A percentile compares a stretch with the other conserved stretches of the same genome.
These are phyloP conservation scores for Oenanthe oenanthe DNA, from an alignment of 2,113 vertebrate species.

Conservation along the genomic window DNA sequence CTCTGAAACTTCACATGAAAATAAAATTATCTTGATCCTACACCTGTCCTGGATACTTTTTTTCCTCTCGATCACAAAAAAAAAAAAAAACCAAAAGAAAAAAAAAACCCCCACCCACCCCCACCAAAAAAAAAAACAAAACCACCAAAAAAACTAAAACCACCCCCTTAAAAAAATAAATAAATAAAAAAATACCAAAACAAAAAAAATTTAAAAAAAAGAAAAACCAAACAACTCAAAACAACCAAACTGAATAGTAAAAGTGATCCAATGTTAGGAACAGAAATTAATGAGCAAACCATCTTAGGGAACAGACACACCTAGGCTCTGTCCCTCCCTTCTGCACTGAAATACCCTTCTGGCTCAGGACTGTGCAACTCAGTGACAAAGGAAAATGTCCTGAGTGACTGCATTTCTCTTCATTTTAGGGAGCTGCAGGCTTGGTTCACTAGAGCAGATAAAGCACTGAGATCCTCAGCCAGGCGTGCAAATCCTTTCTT, in stretches of 20 bases:
- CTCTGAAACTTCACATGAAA: not conserved
- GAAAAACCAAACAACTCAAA: too few species aligned
- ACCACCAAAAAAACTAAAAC: too few species aligned
- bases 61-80: not conserved
- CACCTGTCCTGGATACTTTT: not conserved
- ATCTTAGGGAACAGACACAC: not conserved
- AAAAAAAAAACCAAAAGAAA: too few species aligned
- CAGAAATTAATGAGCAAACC: not conserved
- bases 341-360: not conserved
- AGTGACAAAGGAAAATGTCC: constrained; percentile 8
- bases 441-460: constrained; percentile 63
- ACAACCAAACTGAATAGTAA: not conserved
- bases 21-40: not conserved
- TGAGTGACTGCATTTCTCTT: not conserved
- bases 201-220: not conserved
- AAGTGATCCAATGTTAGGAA: not conserved
- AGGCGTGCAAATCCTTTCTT: constrained; percentile 64
- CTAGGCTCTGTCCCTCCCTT: not conserved
- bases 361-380: not conserved
- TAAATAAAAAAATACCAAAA: not conserved
- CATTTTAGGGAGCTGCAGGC: not conserved
- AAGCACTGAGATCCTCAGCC: constrained; percentile 45
- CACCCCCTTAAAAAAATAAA: not conserved
- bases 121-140: too few species aligned
- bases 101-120: not conserved